Evolutionary conservation across 2,797 vertebrate genomes (phyloP).

Genomic region (Rhinogobio ventralis): DNA sequence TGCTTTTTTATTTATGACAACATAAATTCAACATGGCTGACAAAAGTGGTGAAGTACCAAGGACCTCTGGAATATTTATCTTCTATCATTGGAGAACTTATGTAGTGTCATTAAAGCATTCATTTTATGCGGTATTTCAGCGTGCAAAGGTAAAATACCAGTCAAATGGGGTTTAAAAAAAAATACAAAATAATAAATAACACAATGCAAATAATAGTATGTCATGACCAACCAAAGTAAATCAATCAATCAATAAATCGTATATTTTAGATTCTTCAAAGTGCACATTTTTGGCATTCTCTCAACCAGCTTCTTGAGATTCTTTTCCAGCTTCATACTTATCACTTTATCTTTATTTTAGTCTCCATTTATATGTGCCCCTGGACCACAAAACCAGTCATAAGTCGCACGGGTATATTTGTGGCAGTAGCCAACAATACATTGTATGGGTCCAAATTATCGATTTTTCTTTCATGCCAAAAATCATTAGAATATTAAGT

Average conservation of each 20-base stretch:
- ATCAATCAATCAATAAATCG: neutral
- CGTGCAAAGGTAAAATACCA: neutral
- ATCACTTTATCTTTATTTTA: neutral
- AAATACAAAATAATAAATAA: neutral
- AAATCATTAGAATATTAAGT: too few species aligned
- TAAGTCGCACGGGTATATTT: too few species aligned
- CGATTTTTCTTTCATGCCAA: too few species aligned
- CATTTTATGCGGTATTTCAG: neutral
- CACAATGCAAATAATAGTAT: neutral
- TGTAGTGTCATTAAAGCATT: neutral
- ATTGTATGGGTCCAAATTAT: too few species aligned
- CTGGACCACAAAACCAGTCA: too few species aligned
- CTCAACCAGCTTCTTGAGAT: neutral
- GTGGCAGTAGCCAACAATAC: too few species aligned
- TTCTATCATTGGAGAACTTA: neutral
- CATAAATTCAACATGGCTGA: neutral
- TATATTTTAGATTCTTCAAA: neutral
- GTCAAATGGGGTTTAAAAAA: neutral
- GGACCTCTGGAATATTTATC: neutral
- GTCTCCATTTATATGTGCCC: too few species aligned
- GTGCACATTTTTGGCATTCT: neutral
- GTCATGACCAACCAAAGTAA: neutral
- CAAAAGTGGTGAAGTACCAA: neutral
- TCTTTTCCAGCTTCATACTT: slow-evolving; percentile 2
- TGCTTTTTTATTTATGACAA: slow-evolving; percentile 2